Evolutionary conservation across 2,888 invertebrate genomes (phyloP), one percentile per base, ranked within the genome.

Genomic region (Harpalus rubripes): DNA sequence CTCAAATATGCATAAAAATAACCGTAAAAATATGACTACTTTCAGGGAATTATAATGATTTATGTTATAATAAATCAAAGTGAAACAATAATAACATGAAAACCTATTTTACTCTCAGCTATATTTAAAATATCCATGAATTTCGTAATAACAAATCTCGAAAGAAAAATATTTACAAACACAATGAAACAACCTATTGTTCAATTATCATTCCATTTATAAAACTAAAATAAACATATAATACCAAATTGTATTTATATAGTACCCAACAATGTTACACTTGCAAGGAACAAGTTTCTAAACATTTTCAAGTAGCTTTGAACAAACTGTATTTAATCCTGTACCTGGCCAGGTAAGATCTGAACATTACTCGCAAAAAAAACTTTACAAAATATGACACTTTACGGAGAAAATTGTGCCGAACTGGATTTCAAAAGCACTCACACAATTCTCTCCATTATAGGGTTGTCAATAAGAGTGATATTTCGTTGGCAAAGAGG

Each of bases 301-400:
- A 68, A 68, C 68, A 68, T 68, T 39, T 68, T 68, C 68, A 68
- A 68, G 32, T 32, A 68, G 22, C 72, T 72, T 65, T 82, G 82
- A 52, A 82, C 82, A 59, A 58, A 82, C 82, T 82, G 68, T 82
- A 68, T 72, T 82, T 72, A 72, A 82, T 82, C 72, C 59, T 74
- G 61, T 82, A 82, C 82, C 82, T 82, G 82, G 32, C 3, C 72
- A 82, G 82, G 82, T 82, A 82, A 56, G 32, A 72, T 41, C 26
- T 63, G 12, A 52, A 18, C 72, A 82, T 82, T 82, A 72, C 82
- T 74, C 56, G 82, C 82, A 82, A 41, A 74, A 74, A 22, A 82
- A 82, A 74, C 68, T 15, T 68, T 68, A 68, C 68, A 65, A 82
- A 72, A 82, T 82, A 16, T 68, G 58, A 59, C 26, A 82, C 59